These are phyloP conservation scores for Trilocha varians DNA, from an alignment of 2,888 invertebrate genomes.

Conservation along the genomic window DNA sequence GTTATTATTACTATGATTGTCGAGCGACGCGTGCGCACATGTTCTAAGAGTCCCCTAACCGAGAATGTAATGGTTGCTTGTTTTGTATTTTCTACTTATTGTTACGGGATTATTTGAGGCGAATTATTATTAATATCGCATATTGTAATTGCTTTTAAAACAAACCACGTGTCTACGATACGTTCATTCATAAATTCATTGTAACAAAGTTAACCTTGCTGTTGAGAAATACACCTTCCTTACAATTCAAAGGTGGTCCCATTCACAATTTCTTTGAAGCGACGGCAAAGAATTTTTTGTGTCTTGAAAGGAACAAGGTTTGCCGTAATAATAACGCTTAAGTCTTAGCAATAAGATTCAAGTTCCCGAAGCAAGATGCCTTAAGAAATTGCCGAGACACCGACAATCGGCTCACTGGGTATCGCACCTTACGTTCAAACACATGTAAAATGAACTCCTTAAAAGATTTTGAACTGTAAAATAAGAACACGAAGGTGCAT, in stretches of 20 bases:
- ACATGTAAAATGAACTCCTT: not conserved
- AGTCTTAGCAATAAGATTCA: not conserved
- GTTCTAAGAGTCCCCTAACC: constrained; percentile 45
- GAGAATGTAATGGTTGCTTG: constrained; percentile 58
- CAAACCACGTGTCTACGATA: not conserved
- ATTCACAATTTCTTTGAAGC: not conserved
- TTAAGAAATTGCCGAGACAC: not conserved
- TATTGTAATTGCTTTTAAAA: too few relatives aligned
- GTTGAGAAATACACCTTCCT: not conserved
- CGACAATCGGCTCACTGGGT: not conserved
- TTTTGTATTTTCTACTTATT: constrained; percentile 47
- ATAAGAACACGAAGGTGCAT: not conserved
- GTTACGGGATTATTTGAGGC: constrained; percentile 60
- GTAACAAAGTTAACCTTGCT: constrained; percentile 1
- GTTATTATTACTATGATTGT: constrained; percentile 72
- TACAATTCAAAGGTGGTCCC: constrained; percentile 6
- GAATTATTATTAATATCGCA: too few relatives aligned
- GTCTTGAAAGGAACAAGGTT: not conserved
- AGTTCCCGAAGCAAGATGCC: not conserved
- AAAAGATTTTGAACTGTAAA: not conserved
- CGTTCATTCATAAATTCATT: not conserved
- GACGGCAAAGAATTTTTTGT: constrained; percentile 1
- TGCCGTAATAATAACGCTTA: not conserved
- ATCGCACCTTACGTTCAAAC: not conserved
- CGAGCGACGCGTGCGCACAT: constrained; percentile 64